These are phyloP conservation scores for Ptychodera flava DNA, from an alignment of 35 echinoderm and acorn worm species.

Conservation along the genomic window DNA sequence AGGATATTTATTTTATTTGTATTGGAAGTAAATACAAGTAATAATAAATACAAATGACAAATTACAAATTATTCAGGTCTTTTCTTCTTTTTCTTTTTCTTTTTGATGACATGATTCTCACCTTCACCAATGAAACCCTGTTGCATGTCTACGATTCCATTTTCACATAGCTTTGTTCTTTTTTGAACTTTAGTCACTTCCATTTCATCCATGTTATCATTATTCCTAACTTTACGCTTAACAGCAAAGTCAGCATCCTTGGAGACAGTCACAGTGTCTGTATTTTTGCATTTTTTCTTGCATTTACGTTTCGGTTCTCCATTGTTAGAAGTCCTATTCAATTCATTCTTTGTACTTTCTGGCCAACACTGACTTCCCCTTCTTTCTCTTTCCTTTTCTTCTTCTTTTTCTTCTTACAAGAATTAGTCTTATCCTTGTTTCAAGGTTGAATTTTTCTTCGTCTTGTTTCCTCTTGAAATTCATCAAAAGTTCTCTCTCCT, in stretches of 20 bases:
- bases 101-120: background rate
- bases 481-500: slow-evolving; percentile 36
- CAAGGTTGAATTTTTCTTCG: background rate
- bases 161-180: too few relatives aligned
- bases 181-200: too few relatives aligned
- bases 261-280: too few relatives aligned
- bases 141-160: too few relatives aligned
- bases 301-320: background rate
- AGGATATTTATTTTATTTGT: too few relatives aligned
- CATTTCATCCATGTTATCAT: too few relatives aligned
- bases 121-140: too few relatives aligned
- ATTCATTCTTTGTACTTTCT: background rate
- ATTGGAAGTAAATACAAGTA: too few relatives aligned
- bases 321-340: background rate
- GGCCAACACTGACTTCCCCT: too few relatives aligned
- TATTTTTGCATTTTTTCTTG: background rate
- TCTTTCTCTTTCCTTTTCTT: background rate
- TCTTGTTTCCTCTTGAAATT: background rate
- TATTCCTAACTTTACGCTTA: background rate
- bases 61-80: too few relatives aligned
- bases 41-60: too few relatives aligned
- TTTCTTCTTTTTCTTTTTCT: background rate
- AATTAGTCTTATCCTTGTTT: background rate
- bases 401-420: background rate
- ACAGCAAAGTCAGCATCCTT: too few relatives aligned